Base-by-base conservation (phyloP, 1,140 invertebrate species). In the Drosophila teissieri region DNA sequence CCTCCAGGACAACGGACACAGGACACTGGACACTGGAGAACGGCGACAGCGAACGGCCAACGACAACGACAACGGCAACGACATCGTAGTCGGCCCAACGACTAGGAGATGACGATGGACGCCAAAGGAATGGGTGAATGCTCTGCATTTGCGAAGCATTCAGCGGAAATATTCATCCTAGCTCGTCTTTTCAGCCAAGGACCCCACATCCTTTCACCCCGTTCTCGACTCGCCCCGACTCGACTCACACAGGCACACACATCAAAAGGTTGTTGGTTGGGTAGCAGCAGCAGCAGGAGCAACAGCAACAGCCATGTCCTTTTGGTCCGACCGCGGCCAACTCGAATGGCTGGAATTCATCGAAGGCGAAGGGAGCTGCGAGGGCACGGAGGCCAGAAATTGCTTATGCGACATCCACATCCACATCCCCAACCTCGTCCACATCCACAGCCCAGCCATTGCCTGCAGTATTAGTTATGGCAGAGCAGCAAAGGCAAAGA, bases 111-210 rank as follows among this genome's bases (percentile, higher is more conserved):
- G 80, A 75, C 58, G 69, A 74, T 83, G 82, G 19, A 19, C 19
- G 74, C 90, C 85, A 88, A 91, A 91, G 90, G 82, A 91, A 90
- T 90, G 79, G 82, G 73, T 52, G 77, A 72, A 81, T 89, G 75
- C 81, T 80, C 90, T 78, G 80, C 85, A 81, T 88, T 88, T 86
- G 70, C 65, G 67, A 86, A 86, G 84, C 84, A 86, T 85, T 91
- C 76, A 78, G 84, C 84, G 89, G 81, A 91, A 91, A 91, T 89
- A 80, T 85, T 91, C 81, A 85, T 84, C 68, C 74, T 73, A 68
- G 67, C 82, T 70, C 83, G 84, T 83, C 80, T 89, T 88, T 88
- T 88, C 79, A 80, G 64, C 70, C 57, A 76, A 70, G 49, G 65
- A 85, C 67, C 68, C 17, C 42, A 45, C 15, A 45, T 53, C 57